Evolutionary conservation across 1,140 invertebrate genomes (phyloP).

Genomic region (Charaxes varanes): DNA sequence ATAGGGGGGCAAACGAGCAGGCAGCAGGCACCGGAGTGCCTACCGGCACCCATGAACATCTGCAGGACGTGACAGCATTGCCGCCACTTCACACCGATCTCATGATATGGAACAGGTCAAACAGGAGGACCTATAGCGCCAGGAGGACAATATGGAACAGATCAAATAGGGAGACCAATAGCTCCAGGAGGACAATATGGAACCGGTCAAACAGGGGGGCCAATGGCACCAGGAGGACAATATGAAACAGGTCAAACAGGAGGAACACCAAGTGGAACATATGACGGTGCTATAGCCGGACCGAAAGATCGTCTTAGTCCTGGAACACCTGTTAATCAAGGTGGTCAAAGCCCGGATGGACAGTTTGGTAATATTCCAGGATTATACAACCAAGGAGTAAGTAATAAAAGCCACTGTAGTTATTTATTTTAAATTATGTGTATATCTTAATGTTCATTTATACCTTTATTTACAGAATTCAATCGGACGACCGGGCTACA

Average conservation of each 20-base stretch:
- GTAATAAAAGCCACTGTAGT: not conserved
- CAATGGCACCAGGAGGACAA: slow-evolving; percentile 1
- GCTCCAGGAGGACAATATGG: slow-evolving; percentile 11
- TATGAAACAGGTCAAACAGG: no score
- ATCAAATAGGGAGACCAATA: not conserved
- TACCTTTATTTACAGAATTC: slow-evolving; percentile 24
- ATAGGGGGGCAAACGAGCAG: no score
- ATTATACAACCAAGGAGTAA: slow-evolving; percentile 10
- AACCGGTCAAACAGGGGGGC: not conserved
- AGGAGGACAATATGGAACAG: slow-evolving; percentile 17
- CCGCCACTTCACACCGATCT: no score
- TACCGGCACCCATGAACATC: no score
- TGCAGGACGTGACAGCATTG: no score
- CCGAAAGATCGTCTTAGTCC: not conserved
- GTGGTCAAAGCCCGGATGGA: not conserved
- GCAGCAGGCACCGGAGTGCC: no score
- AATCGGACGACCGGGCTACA: slow-evolving; percentile 14
- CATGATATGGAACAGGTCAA: not conserved
- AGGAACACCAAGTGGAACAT: slow-evolving; percentile 9
- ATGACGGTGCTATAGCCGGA: slow-evolving; percentile 1
- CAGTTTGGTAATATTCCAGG: not conserved
- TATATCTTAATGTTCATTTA: not conserved
- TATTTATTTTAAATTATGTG: not conserved
- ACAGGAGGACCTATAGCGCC: slow-evolving; percentile 4
- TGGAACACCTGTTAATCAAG: slow-evolving; percentile 2